Evolutionary conservation across 2,113 vertebrate species (phyloP).

Genomic region (Xiphophorus hellerii): DNA sequence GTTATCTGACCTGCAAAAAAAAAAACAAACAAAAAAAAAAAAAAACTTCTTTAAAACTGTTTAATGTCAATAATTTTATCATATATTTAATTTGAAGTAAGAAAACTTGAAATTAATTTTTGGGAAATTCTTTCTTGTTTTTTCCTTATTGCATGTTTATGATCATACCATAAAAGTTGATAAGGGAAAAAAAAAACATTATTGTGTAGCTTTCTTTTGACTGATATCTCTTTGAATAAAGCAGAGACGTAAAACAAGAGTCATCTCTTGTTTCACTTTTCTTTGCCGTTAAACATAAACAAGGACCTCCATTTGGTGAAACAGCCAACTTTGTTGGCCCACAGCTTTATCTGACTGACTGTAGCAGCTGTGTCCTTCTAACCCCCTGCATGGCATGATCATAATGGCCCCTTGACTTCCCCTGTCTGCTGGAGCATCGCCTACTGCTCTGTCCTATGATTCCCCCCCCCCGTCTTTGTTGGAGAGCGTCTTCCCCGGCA

Average conservation of each 20-base stretch:
- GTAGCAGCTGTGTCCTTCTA: constrained; percentile 25
- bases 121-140: not conserved
- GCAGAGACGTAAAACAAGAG: constrained; percentile 13
- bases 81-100: not conserved
- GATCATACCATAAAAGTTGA: not conserved
- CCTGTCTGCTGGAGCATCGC: constrained; percentile 43
- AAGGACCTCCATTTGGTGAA: constrained; percentile 27
- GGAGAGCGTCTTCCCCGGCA: constrained; percentile 87
- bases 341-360: constrained; percentile 16
- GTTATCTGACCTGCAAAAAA: not conserved
- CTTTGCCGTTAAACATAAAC: constrained; percentile 39
- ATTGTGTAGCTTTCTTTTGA: not conserved
- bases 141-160: not conserved
- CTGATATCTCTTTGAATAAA: constrained; percentile 29
- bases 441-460: constrained; percentile 74
- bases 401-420: constrained; percentile 61
- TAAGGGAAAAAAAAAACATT: not conserved
- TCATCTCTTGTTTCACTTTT: not conserved
- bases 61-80: not conserved
- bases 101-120: no score
- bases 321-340: constrained; percentile 19
- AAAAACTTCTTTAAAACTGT: not conserved
- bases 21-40: not conserved
- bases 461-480: constrained; percentile 84
- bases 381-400: constrained; percentile 48